Evolutionary conservation across 2,797 vertebrate species (phyloP).

Genomic region (Lepilemur ruficaudatus): DNA sequence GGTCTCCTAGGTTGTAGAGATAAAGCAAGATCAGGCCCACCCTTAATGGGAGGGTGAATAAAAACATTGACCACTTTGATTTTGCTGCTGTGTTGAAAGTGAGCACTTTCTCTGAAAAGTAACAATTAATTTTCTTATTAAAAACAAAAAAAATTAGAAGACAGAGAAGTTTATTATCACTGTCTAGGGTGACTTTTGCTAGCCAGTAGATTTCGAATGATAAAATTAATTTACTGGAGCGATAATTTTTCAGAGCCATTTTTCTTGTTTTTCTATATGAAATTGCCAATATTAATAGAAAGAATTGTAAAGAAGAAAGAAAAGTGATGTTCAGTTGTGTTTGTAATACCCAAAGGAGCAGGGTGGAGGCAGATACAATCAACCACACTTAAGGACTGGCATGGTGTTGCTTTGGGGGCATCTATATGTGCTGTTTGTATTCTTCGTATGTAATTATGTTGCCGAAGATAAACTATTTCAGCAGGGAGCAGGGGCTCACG

Average conservation of each 20-base stretch:
- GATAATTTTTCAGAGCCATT: slow-evolving; percentile 73
- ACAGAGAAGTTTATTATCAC: slow-evolving; percentile 80
- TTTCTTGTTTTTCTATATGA: slow-evolving; percentile 81
- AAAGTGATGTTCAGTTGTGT: slow-evolving; percentile 82
- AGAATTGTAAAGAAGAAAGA: slow-evolving; percentile 78
- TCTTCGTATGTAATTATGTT: slow-evolving; percentile 96
- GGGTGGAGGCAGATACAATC: slow-evolving; percentile 88
- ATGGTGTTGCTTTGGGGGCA: slow-evolving; percentile 86
- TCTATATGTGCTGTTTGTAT: slow-evolving; percentile 88
- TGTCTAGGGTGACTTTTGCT: slow-evolving; percentile 81
- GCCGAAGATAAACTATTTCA: slow-evolving; percentile 91
- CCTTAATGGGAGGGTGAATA: background rate
- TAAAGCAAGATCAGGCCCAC: background rate
- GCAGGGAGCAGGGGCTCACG: too few relatives aligned
- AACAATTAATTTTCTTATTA: background rate
- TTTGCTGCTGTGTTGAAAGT: background rate
- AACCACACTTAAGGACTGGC: slow-evolving; percentile 84
- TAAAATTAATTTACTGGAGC: slow-evolving; percentile 82
- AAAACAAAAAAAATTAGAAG: slow-evolving; percentile 82
- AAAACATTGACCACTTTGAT: background rate
- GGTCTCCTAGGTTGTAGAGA: background rate
- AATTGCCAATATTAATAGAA: slow-evolving; percentile 82
- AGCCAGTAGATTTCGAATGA: slow-evolving; percentile 81
- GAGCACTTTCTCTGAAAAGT: background rate
- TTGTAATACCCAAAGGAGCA: slow-evolving; percentile 85